Evolutionary conservation across 2,113 vertebrate genomes (phyloP).

Genomic region (Corydoras maculifer): DNA sequence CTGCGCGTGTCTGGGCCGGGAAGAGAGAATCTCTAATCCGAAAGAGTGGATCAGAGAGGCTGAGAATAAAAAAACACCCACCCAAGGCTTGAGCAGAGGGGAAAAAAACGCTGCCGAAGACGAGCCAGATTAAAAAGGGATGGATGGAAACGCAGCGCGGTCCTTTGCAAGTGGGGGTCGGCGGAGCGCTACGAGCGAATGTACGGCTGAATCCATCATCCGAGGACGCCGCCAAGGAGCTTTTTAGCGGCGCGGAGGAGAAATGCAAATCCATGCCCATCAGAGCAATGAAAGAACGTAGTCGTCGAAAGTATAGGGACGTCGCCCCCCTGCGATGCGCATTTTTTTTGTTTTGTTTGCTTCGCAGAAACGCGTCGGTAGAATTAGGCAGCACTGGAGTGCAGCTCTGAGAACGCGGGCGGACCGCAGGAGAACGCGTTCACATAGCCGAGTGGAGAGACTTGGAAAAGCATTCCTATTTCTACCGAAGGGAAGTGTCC

Average conservation of each 20-base stretch:
- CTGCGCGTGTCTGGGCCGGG: slow-evolving; percentile 82
- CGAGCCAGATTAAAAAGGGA: slow-evolving; percentile 79
- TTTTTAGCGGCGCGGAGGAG: slow-evolving; percentile 41
- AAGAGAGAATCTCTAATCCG: slow-evolving; percentile 84
- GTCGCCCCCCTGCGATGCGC: background rate
- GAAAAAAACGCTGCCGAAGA: slow-evolving; percentile 69
- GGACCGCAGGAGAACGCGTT: slow-evolving; percentile 68
- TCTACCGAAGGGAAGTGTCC: slow-evolving; percentile 43
- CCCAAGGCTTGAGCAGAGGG: slow-evolving; percentile 68
- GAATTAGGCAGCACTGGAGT: slow-evolving; percentile 27
- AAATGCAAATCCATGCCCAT: slow-evolving; percentile 29
- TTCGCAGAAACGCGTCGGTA: slow-evolving; percentile 12
- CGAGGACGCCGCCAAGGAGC: slow-evolving; percentile 38
- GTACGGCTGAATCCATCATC: slow-evolving; percentile 51
- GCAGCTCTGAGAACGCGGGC: slow-evolving; percentile 62
- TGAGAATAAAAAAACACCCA: slow-evolving; percentile 48
- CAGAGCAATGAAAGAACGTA: slow-evolving; percentile 10
- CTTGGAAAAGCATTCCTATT: slow-evolving; percentile 54
- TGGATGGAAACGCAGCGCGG: slow-evolving; percentile 70
- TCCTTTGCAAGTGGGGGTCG: slow-evolving; percentile 63
- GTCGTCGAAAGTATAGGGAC: slow-evolving; percentile 10
- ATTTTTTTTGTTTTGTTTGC: slow-evolving; percentile 4
- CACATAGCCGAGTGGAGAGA: slow-evolving; percentile 67
- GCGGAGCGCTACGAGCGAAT: slow-evolving; percentile 51
- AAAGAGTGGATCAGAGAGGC: slow-evolving; percentile 81